These are phyloP conservation scores for Maniola hyperantus DNA, from an alignment of 2,888 invertebrate species.

Conservation along the genomic window DNA sequence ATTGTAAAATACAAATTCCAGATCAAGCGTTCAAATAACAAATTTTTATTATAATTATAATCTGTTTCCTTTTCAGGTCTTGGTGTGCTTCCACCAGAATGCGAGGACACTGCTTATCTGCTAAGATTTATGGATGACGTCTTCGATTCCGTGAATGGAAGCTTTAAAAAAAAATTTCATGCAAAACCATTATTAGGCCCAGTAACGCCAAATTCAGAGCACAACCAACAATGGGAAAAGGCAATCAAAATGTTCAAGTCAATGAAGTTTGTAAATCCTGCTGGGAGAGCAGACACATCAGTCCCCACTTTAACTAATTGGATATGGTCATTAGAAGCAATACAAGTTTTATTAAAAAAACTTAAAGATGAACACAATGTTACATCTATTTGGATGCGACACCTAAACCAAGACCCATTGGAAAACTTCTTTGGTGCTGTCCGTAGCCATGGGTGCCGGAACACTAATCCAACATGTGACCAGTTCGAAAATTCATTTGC, in stretches of 20 bases:
- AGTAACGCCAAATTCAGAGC: background rate
- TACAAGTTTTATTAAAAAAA: background rate
- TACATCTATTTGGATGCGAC: constrained; percentile 2
- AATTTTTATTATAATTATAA: background rate
- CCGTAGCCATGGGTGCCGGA: background rate
- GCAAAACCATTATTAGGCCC: background rate
- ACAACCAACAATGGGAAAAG: background rate
- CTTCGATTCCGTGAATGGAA: background rate
- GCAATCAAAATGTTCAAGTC: background rate
- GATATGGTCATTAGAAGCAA: background rate
- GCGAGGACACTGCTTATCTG: background rate
- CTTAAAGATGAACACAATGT: background rate
- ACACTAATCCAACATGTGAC: background rate
- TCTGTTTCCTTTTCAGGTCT: background rate
- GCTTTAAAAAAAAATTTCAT: background rate
- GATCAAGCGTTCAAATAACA: background rate
- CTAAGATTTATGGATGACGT: background rate
- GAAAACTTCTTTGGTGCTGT: background rate
- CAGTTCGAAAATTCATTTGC: background rate
- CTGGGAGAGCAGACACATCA: background rate
- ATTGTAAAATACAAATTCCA: too few species aligned
- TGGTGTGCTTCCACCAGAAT: background rate
- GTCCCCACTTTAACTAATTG: constrained; percentile 1
- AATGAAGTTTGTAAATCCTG: background rate
- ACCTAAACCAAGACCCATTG: background rate